Evolutionary conservation across 1,140 invertebrate genomes (phyloP).

Genomic region (Ptiloglossa arizonensis): DNA sequence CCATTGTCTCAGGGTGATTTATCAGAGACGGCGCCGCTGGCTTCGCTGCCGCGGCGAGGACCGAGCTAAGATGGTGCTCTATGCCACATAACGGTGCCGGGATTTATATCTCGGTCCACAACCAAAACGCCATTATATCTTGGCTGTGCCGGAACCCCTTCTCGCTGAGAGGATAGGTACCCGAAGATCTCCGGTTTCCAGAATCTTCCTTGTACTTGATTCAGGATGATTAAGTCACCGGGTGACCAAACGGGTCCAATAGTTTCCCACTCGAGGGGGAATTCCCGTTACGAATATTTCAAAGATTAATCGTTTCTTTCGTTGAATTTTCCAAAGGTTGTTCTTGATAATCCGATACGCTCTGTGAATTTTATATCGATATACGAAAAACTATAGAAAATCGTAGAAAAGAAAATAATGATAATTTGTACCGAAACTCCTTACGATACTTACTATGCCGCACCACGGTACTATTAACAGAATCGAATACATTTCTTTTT

Average conservation of each 20-base stretch:
- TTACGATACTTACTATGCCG: no score
- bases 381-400: no score
- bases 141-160: constrained; percentile 55
- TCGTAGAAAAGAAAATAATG: no score
- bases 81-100: constrained; percentile 58
- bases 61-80: constrained; percentile 65
- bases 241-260: constrained; percentile 1
- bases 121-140: constrained; percentile 67
- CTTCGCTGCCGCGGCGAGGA: constrained; percentile 56
- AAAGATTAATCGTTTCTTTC: no score
- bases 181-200: constrained; percentile 31
- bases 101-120: constrained; percentile 66
- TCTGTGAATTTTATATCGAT: no score
- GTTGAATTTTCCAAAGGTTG: no score
- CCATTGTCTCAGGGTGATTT: constrained; percentile 81
- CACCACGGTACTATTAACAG: no score
- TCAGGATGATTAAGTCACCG: constrained; percentile 55
- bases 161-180: constrained; percentile 37
- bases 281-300: no score
- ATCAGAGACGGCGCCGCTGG: constrained; percentile 74
- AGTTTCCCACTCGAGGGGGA: constrained; percentile 17
- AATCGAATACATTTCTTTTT: no score
- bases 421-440: no score
- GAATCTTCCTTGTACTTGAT: constrained; percentile 50
- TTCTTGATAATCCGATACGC: no score